phyloP scores from a whole-genome alignment of 2,113 vertebrate species.

The Zootoca vivipara region DNA sequence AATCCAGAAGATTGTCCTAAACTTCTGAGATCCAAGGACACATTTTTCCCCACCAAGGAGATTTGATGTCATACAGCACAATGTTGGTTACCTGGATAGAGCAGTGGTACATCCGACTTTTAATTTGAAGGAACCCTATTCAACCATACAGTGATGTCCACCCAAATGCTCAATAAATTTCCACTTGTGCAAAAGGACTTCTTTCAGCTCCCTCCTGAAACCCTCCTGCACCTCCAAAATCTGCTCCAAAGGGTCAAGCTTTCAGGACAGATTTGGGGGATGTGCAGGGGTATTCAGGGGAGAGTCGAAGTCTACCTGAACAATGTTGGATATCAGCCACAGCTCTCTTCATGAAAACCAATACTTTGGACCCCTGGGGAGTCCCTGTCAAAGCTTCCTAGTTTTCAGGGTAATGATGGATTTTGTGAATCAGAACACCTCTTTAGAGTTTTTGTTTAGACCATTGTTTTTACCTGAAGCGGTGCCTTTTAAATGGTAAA shows the following conservation, averaged over 20 bases:
- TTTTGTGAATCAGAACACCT: background rate
- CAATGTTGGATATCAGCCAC: too few species aligned
- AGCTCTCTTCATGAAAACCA: background rate
- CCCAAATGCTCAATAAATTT: too few species aligned
- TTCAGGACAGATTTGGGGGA: too few species aligned
- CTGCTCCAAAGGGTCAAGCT: too few species aligned
- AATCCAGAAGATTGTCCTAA: background rate
- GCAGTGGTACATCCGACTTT: background rate
- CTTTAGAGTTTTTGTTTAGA: conserved; percentile 34
- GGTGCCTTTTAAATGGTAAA: background rate
- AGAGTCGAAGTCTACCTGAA: too few species aligned
- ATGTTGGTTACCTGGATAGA: background rate
- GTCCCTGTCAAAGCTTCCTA: background rate
- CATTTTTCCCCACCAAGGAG: background rate
- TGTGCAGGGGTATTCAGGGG: too few species aligned
- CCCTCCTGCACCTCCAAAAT: too few species aligned
- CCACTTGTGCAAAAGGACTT: too few species aligned
- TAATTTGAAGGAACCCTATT: background rate
- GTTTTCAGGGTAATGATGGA: background rate
- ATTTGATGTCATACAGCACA: background rate
- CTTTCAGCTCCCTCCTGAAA: too few species aligned
- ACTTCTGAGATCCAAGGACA: conserved; percentile 33
- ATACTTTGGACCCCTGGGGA: background rate
- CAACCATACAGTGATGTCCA: background rate
- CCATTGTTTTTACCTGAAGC: background rate